These are phyloP conservation scores for Thecocarcelia acutangulata DNA, from an alignment of 2,888 invertebrate species.

Conservation along the genomic window DNA sequence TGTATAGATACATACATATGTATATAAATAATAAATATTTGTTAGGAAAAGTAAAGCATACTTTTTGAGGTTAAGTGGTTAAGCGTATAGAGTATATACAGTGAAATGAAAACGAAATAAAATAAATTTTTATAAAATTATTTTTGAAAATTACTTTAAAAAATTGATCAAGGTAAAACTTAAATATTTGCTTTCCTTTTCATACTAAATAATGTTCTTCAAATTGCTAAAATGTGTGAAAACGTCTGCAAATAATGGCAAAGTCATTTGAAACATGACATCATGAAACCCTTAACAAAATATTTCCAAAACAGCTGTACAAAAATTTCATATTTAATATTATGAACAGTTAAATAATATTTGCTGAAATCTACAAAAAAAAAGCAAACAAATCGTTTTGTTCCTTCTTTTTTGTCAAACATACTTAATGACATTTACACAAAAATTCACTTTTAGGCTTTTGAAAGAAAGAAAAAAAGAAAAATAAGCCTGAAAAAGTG, in stretches of 20 bases:
- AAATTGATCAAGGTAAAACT: background rate
- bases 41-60: constrained; percentile 25
- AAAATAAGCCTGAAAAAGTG: background rate
- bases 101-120: no score
- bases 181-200: constrained; percentile 5
- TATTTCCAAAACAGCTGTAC: constrained; percentile 32
- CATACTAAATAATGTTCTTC: background rate
- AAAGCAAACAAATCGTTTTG: constrained; percentile 22
- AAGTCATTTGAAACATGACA: constrained; percentile 47
- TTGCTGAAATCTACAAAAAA: constrained; percentile 46
- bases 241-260: constrained; percentile 21
- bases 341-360: constrained; percentile 56
- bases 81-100: no score
- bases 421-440: constrained; percentile 55
- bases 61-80: constrained; percentile 5
- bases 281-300: constrained; percentile 29
- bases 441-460: background rate
- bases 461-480: background rate
- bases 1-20: no score
- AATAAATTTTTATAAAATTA: no score
- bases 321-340: constrained; percentile 14
- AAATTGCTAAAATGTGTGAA: background rate
- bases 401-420: background rate
- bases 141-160: no score
- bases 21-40: no score